Base-by-base conservation (phyloP, 2,113 vertebrate genomes). In the Danionella cerebrum region DNA sequence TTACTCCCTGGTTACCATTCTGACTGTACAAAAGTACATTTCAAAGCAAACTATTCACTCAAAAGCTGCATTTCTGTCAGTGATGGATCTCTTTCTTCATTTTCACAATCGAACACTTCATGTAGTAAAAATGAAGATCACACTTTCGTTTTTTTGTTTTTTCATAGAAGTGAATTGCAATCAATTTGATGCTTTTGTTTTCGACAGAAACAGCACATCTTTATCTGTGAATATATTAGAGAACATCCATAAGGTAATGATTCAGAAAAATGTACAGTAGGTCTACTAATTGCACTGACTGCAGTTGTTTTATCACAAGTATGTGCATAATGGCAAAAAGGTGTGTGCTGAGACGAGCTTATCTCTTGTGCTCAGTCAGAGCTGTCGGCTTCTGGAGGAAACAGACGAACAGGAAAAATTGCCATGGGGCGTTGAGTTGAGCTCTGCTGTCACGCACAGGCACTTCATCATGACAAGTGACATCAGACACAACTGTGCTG, bases 361-460 rank as follows among this genome's bases (percentile, higher is more conserved):
- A 81, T 84, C 75, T 71, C 38, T n/a, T 60, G 75, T 63, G 51
- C 16, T 48, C 51, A 58, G 64, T 83, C 77, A 54, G 67, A 67
- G 64, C 72, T 59, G 62, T 78, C 74, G 78, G 70, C 67, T 76
- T 69, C 50, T 50, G 24, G 42, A 65, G 70, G 55, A 72, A 71
- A 70, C 55, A 76, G 70, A 76, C 67, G 65, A 71, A 54, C 22
- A 16, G 57, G 71, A 66, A 68, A 67, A 59, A 75, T 45, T 2
- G 78, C 84, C 78, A 58, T 4, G 11, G 78, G 84, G 82, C 73
- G 31, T 72, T 48, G 45, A 52, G 77, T 79, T 55, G 58, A 59
- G 64, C 55, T 1, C 47, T 72, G 72, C 62, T 77, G 85, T 86
- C 86, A 86, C 82, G 85, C 84, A 87, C 78, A 84, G 75, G 83